Evolutionary conservation across 37 sponge, comb jelly and placozoan species (phyloP).

Genomic region (Petrosia ficiformis): DNA sequence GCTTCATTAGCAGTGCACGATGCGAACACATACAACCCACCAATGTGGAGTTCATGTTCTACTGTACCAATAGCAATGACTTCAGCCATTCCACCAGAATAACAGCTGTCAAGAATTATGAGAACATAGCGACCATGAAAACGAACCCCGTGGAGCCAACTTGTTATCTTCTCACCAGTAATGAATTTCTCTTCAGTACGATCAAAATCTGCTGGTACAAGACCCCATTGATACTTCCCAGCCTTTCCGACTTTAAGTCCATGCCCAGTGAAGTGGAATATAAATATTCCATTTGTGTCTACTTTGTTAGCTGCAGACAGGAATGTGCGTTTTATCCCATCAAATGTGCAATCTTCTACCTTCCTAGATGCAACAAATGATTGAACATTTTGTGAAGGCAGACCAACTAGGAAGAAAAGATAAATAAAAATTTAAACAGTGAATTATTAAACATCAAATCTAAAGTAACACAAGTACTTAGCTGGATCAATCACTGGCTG

Average conservation of each 20-base stretch:
- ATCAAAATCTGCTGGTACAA: conserved; percentile 22
- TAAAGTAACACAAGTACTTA: too few relatives aligned
- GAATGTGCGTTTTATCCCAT: conserved; percentile 49
- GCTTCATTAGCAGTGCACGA: conserved; percentile 25
- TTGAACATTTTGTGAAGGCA: conserved; percentile 8
- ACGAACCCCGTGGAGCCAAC: conserved; percentile 4
- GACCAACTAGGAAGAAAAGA: background rate
- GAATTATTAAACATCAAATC: too few relatives aligned
- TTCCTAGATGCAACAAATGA: conserved; percentile 19
- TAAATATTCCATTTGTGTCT: conserved; percentile 39
- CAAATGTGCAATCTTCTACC: conserved; percentile 14
- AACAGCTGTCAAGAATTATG: conserved; percentile 40
- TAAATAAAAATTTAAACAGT: too few relatives aligned
- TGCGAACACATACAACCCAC: background rate
- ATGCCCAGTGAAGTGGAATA: conserved; percentile 72
- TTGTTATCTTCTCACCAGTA: conserved; percentile 15
- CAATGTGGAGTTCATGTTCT: background rate
- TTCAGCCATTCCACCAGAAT: conserved; percentile 30
- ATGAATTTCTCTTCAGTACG: conserved; percentile 13
- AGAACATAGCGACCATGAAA: conserved; percentile 32
- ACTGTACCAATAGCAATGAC: conserved; percentile 3
- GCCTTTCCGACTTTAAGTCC: conserved; percentile 28
- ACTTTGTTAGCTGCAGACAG: conserved; percentile 45
- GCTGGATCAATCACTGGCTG: background rate
- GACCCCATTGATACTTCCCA: conserved; percentile 4